Evolutionary conservation across 1,140 invertebrate genomes (phyloP), one percentile per base, ranked within the genome.

Genomic region (Cotesia glomerata): DNA sequence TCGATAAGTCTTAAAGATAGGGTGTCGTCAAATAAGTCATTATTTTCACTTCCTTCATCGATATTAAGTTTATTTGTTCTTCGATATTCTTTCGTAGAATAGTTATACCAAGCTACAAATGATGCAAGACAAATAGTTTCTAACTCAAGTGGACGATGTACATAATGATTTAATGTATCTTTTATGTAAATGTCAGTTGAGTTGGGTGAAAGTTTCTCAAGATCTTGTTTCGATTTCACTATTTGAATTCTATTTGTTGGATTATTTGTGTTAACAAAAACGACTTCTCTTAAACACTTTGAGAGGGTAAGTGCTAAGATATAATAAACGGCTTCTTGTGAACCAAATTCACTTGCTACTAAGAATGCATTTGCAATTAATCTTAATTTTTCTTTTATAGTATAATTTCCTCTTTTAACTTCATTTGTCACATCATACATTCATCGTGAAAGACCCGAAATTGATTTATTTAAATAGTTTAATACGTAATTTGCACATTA

Each of bases 291-390:
- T 35, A 7, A 56, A 26, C 52, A 73, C 67, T 74, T 58, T 26
- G 71, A 75, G n/a, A 80, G 56, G n/a, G 51, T 73, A 13, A 82
- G 26, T 4, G 73, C 58, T 56, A 82, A 64, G 26, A 78, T 32
- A 61, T 77, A 69, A 65, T 73, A 80, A 14, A 73, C 77, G n/a
- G 79, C 81, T 75, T 84, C 82, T 77, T 85, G 80, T 14, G 76
- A 35, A 45, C 11, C 32, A 3, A 64, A 35, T 64, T 14, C 62
- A 39, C n/a, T 35, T 36, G 62, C 36, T n/a, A 16, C 64, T 39
- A 34, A 64, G 35, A 26, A 51, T 4, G 5, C 36, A 39, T 39
- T 39, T 4, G 2, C 3, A 4, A 36, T 61, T 56, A 59, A 9
- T 79, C 71, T 61, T 79, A 80, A 73, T 79, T 77, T 0, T 78